phyloP scores from a whole-genome alignment of 2,797 vertebrate genomes.

The Craterocephalus amniculus region DNA sequence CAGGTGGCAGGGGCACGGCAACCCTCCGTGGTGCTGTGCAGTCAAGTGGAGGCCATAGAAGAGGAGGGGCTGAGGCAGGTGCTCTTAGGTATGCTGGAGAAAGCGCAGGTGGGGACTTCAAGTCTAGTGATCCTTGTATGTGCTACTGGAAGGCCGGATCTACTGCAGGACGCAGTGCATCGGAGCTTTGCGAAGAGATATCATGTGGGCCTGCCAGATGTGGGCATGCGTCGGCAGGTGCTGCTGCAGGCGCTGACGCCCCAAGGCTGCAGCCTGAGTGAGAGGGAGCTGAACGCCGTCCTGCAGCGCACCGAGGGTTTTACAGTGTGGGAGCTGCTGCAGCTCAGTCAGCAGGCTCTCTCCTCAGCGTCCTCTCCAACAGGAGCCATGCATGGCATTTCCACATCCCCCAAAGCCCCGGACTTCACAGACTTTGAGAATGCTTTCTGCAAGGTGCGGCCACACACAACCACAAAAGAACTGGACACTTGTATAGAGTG shows the following conservation, averaged over 20 bases:
- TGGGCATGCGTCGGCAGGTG: slow-evolving; percentile 86
- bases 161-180: slow-evolving; percentile 90
- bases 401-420: slow-evolving; percentile 81
- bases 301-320: slow-evolving; percentile 93
- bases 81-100: slow-evolving; percentile 89
- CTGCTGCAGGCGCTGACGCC: slow-evolving; percentile 88
- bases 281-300: slow-evolving; percentile 89
- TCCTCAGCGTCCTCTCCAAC: slow-evolving; percentile 80
- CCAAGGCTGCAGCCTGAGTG: slow-evolving; percentile 88
- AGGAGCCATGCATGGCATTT: slow-evolving; percentile 76
- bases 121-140: slow-evolving; percentile 89
- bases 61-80: slow-evolving; percentile 85
- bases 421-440: slow-evolving; percentile 95
- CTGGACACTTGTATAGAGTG: slow-evolving; percentile 93
- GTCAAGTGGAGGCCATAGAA: slow-evolving; percentile 88
- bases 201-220: slow-evolving; percentile 89
- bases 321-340: slow-evolving; percentile 88
- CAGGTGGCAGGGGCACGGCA: slow-evolving; percentile 88
- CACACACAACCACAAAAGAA: slow-evolving; percentile 90
- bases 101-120: slow-evolving; percentile 80
- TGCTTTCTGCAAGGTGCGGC: slow-evolving; percentile 91
- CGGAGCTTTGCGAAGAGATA: slow-evolving; percentile 91
- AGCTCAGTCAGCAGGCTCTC: slow-evolving; percentile 91
- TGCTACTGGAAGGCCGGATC: slow-evolving; percentile 89
- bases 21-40: slow-evolving; percentile 90